Percentiles rank a stretch among this genome's conserved stretches.
Conservation (phyloP, 2,888 invertebrate species). For the Pharmacophagus antenor region DNA sequence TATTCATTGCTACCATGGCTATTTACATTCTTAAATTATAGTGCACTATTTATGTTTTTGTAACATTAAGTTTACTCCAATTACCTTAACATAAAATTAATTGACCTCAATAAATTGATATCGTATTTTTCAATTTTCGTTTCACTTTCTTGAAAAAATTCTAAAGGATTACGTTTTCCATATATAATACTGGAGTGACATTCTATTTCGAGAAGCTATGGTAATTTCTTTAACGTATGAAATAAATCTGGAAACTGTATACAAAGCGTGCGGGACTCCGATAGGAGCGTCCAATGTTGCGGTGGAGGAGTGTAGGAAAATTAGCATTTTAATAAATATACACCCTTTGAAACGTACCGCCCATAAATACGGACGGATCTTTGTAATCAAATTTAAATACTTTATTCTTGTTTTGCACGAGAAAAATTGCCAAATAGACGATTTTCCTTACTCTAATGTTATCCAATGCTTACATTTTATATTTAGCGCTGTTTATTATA, state of each 20-base stretch:
- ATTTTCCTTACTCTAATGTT: slow-evolving; percentile 19
- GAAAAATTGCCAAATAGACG: slow-evolving; percentile 50
- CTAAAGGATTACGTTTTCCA: too few species aligned
- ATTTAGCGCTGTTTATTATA: neutral
- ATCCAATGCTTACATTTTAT: neutral
- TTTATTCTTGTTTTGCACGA: slow-evolving; percentile 69
- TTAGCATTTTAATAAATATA: slow-evolving; percentile 82
- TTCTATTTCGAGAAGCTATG: slow-evolving; percentile 47
- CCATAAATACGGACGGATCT: slow-evolving; percentile 75
- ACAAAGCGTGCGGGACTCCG: slow-evolving; percentile 76
- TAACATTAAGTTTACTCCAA: too few species aligned
- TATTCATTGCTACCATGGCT: too few species aligned
- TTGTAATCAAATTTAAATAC: slow-evolving; percentile 79
- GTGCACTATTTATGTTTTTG: too few species aligned
- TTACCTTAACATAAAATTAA: too few species aligned
- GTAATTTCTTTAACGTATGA: slow-evolving; percentile 60
- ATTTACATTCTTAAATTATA: too few species aligned
- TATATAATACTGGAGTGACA: neutral
- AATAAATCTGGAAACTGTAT: slow-evolving; percentile 76
- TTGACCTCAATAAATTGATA: too few species aligned
- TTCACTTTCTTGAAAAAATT: too few species aligned
- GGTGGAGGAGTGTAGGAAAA: slow-evolving; percentile 71
- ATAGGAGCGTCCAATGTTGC: slow-evolving; percentile 73
- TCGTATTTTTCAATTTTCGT: too few species aligned
- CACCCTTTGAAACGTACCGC: slow-evolving; percentile 77